These are phyloP conservation scores for Phrynosoma blainvillii DNA, from an alignment of 2,113 vertebrate genomes.

Conservation along the genomic window DNA sequence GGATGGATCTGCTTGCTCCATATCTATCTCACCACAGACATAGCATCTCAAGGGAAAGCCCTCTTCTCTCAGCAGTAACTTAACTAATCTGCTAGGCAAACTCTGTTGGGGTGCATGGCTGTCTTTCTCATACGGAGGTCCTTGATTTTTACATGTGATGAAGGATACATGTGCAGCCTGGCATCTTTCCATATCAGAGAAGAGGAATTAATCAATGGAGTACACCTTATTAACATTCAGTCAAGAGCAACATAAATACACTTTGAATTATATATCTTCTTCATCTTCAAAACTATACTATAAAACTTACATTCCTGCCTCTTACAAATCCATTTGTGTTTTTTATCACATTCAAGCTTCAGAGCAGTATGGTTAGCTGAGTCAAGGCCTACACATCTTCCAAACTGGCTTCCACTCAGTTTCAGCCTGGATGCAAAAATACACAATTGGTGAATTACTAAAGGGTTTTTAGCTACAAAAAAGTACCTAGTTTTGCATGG, in stretches of 20 bases:
- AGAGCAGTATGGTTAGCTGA: neutral
- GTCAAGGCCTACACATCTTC: slow-evolving; percentile 26
- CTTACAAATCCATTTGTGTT: slow-evolving; percentile 29
- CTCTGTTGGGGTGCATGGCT: too few relatives aligned
- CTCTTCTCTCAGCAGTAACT: too few relatives aligned
- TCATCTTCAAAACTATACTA: neutral
- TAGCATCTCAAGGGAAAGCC: too few relatives aligned
- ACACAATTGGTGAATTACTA: neutral
- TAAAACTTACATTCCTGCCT: slow-evolving; percentile 17
- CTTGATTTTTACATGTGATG: neutral
- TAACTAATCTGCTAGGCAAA: too few relatives aligned
- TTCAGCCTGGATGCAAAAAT: slow-evolving; percentile 5
- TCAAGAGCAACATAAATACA: neutral
- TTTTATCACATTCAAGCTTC: neutral
- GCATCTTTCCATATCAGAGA: neutral
- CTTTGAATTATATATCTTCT: neutral
- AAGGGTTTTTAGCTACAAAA: neutral
- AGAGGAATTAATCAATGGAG: neutral
- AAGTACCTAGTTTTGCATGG: neutral
- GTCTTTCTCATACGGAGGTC: too few relatives aligned
- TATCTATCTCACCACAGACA: too few relatives aligned
- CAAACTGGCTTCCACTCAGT: neutral
- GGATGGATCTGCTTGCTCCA: too few relatives aligned
- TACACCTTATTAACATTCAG: neutral
- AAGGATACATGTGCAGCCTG: neutral